These are phyloP conservation scores for Cydia splendana DNA, from an alignment of 1,140 invertebrate genomes.

Conservation along the genomic window DNA sequence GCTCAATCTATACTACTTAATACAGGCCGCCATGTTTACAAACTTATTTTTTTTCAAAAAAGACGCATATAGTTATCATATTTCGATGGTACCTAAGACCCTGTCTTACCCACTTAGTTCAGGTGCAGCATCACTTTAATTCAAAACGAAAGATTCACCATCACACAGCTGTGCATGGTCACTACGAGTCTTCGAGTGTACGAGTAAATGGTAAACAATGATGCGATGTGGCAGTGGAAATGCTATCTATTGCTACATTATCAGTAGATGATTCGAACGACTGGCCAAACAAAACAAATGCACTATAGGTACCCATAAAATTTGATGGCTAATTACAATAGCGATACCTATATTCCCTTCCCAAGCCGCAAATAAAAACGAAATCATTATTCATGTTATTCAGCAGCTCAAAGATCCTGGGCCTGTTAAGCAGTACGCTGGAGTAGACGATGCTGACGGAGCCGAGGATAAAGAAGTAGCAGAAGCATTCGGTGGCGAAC, in stretches of 20 bases:
- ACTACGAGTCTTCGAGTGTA: no score
- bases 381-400: conserved; percentile 54
- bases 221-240: not conserved
- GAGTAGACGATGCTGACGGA: conserved; percentile 44
- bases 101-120: no score
- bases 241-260: not conserved
- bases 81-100: no score
- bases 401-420: conserved; percentile 42
- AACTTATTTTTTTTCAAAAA: no score
- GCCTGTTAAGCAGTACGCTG: conserved; percentile 40
- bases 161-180: no score
- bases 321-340: not conserved
- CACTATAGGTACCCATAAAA: not conserved
- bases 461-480: conserved; percentile 49
- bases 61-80: no score
- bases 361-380: conserved; percentile 47
- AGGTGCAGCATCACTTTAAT: no score
- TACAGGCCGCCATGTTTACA: no score
- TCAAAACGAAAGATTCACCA: no score
- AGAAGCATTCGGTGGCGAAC: conserved; percentile 56
- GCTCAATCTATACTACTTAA: no score
- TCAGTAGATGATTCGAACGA: not conserved
- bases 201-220: no score
- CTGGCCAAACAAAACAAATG: not conserved
- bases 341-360: conserved; percentile 45